A percentile compares a stretch with the other conserved stretches of the same genome.
Conservation (phyloP, 2,113 vertebrate genomes). For the Tragelaphus strepsiceros region DNA sequence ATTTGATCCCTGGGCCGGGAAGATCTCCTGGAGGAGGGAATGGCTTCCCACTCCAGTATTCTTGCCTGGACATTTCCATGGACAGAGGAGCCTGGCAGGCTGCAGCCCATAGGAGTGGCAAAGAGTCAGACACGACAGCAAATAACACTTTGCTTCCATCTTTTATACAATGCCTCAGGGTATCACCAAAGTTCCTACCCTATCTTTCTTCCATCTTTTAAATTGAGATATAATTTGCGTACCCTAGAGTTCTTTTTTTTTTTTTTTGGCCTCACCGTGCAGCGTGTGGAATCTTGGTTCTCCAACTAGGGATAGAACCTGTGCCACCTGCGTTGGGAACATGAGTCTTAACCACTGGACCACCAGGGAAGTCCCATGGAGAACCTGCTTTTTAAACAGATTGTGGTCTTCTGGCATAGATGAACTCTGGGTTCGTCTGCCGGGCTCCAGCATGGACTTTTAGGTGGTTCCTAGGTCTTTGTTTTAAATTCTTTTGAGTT, state of each 20-base stretch:
- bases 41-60: background rate
- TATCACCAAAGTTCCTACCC: background rate
- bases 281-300: background rate
- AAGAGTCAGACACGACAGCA: background rate
- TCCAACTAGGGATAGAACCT: background rate
- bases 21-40: background rate
- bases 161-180: background rate
- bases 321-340: background rate
- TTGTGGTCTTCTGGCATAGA: accelerated
- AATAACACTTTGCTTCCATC: background rate
- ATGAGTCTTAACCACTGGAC: background rate
- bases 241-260: background rate
- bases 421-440: too few species aligned
- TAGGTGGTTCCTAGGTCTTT: background rate
- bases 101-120: background rate
- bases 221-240: background rate
- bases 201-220: background rate
- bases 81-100: background rate
- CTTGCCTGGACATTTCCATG: background rate
- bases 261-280: background rate
- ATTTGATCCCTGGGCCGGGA: background rate
- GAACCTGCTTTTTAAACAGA: background rate
- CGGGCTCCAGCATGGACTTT: too few species aligned
- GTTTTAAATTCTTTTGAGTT: too few species aligned
- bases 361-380: background rate